phyloP scores from a whole-genome alignment of 2,797 vertebrate genomes.

The Leptoclinus maculatus region DNA sequence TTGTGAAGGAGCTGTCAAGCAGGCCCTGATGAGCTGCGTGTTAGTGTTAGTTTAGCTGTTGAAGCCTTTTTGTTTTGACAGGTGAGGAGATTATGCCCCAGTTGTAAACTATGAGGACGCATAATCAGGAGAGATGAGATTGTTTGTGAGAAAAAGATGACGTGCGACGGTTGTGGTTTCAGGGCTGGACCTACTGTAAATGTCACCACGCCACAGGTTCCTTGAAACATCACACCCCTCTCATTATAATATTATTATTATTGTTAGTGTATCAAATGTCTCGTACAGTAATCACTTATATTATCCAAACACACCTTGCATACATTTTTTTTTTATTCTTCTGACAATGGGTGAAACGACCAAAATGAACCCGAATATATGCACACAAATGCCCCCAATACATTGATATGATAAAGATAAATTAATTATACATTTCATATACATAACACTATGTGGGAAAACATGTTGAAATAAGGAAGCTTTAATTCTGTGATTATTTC shows the following conservation, averaged over 20 bases:
- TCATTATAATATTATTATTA: neutral
- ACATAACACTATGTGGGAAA: neutral
- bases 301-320: neutral
- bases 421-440: neutral
- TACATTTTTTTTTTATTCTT: too few relatives aligned
- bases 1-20: slow-evolving; percentile 89
- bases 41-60: slow-evolving; percentile 28
- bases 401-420: neutral
- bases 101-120: slow-evolving; percentile 59
- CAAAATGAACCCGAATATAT: too few relatives aligned
- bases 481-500: neutral
- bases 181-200: slow-evolving; percentile 36
- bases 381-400: neutral
- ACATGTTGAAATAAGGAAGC: neutral
- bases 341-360: too few relatives aligned
- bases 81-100: slow-evolving; percentile 37
- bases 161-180: slow-evolving; percentile 41
- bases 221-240: neutral
- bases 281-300: neutral
- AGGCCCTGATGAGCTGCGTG: slow-evolving; percentile 72
- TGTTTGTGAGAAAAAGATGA: slow-evolving; percentile 51
- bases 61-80: slow-evolving; percentile 71
- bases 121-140: slow-evolving; percentile 16
- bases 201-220: neutral
- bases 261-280: neutral